phyloP scores from a whole-genome alignment of 2,113 vertebrate genomes.

The Gymnobelideus leadbeateri region DNA sequence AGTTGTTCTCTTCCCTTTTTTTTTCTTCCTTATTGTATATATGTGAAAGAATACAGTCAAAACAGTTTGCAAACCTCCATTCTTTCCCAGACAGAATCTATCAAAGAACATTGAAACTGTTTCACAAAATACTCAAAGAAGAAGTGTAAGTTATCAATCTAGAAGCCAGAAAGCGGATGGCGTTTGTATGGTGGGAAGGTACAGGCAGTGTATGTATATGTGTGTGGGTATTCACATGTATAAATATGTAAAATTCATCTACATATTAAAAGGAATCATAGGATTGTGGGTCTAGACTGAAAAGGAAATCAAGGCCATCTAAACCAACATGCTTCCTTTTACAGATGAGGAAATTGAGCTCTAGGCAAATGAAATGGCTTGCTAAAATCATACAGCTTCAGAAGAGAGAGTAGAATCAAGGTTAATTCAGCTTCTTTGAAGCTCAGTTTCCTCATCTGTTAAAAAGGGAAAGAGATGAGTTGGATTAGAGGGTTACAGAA shows the following conservation, averaged over 20 bases:
- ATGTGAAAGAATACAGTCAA: neutral
- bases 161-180: neutral
- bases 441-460: neutral
- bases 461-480: neutral
- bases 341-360: neutral
- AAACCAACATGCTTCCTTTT: neutral
- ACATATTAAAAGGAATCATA: neutral
- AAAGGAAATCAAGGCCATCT: neutral
- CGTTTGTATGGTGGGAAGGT: neutral
- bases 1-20: slow-evolving; percentile 30
- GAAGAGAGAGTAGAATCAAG: neutral
- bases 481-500: neutral
- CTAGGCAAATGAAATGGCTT: neutral
- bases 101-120: neutral
- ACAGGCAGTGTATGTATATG: neutral
- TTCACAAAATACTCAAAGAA: neutral
- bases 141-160: rapidly evolving
- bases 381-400: neutral
- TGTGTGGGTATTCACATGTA: neutral
- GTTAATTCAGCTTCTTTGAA: neutral
- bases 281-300: neutral
- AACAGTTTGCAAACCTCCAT: neutral
- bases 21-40: slow-evolving; percentile 13
- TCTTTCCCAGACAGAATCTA: neutral
- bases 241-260: neutral